These are phyloP conservation scores for Cairina moschata DNA, from an alignment of 2,113 vertebrate genomes.

Conservation along the genomic window DNA sequence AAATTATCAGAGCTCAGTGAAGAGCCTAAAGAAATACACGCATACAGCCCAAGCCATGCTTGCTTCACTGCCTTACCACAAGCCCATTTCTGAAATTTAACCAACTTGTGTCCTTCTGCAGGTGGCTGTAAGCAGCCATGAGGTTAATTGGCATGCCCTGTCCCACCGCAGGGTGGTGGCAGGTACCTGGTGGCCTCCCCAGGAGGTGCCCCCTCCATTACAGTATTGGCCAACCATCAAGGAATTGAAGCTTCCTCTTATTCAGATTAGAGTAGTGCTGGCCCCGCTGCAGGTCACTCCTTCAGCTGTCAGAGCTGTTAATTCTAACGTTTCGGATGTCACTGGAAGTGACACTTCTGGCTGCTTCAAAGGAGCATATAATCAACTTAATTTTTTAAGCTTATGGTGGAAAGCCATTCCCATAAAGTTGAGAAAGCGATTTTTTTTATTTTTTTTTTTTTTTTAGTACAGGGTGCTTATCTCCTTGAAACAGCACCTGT, in stretches of 20 bases:
- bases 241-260: constrained; percentile 54
- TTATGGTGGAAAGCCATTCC: not conserved
- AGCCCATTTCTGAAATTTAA: not conserved
- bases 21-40: not conserved
- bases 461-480: not conserved
- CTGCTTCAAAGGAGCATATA: constrained; percentile 36
- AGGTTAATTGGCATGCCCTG: not conserved
- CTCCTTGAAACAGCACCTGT: not conserved
- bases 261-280: constrained; percentile 43
- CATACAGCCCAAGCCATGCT: not conserved
- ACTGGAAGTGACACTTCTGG: constrained; percentile 19
- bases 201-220: not conserved
- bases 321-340: not conserved
- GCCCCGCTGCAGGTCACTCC: not conserved
- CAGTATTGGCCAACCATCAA: constrained; percentile 6
- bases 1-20: accelerated
- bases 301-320: constrained; percentile 51
- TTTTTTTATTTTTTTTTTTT: not conserved
- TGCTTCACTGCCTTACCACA: accelerated
- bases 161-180: not conserved
- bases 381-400: constrained; percentile 40
- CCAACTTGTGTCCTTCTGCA: not conserved
- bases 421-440: not conserved
- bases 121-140: not conserved
- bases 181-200: not conserved